Conservation (phyloP, 2,113 vertebrate genomes). For the Taurulus bubalis region DNA sequence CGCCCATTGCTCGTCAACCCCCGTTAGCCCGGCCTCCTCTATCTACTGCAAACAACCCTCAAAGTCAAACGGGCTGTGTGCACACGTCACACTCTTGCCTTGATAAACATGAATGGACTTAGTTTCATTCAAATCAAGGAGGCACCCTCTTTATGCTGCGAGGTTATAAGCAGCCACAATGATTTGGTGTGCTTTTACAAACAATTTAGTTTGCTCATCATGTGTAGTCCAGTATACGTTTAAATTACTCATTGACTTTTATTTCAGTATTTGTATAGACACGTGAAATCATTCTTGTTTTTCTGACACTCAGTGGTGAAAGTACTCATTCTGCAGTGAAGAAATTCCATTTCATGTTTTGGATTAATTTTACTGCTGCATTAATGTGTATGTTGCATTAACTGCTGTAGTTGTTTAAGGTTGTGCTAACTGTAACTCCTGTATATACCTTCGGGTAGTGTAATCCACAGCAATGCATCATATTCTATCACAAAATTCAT, state of each 20-base stretch:
- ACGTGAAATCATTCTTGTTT: background rate
- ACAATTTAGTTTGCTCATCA: background rate
- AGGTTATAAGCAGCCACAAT: background rate
- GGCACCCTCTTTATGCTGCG: background rate
- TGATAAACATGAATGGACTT: conserved; percentile 9
- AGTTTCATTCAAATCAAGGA: background rate
- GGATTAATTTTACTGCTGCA: too few species aligned
- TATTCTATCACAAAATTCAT: too few species aligned
- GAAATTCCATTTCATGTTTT: too few species aligned
- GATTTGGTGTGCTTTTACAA: background rate
- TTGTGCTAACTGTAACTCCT: background rate
- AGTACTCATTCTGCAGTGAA: background rate
- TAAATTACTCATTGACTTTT: background rate
- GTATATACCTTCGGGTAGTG: background rate
- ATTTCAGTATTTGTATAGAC: background rate
- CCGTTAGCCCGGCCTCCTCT: background rate
- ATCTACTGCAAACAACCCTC: conserved; percentile 61
- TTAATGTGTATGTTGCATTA: background rate
- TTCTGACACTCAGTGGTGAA: background rate
- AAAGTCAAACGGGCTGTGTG: conserved; percentile 56
- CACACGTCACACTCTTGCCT: conserved; percentile 1
- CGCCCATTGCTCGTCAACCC: conserved; percentile 1
- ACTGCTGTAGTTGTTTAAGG: background rate
- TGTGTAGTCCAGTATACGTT: background rate
- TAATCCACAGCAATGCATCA: background rate